Evolutionary conservation across 92 coral and sea anemone genomes (phyloP).

Genomic region (Phymanthus crucifer): DNA sequence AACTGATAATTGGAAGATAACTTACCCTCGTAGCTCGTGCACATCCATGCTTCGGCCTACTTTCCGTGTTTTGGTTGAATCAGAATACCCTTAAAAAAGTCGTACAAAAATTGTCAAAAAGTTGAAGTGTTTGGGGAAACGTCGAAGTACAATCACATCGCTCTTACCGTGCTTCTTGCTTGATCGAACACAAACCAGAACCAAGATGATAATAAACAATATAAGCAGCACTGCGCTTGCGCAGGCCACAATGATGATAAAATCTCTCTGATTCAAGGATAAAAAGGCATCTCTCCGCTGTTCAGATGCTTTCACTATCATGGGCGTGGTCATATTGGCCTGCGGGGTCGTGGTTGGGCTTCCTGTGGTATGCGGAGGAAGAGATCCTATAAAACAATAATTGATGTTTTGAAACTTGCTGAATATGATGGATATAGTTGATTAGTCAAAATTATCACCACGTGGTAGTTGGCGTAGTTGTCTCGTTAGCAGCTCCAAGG

Average conservation of each 20-base stretch:
- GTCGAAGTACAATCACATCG: too few species aligned
- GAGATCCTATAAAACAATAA: constrained; percentile 1
- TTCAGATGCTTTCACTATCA: constrained; percentile 8
- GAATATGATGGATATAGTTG: not conserved
- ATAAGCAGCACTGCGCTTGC: constrained; percentile 38
- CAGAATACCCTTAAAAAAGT: not conserved
- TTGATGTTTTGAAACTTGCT: not conserved
- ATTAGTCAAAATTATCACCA: too few species aligned
- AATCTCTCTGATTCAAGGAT: constrained; percentile 28
- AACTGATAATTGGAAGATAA: not conserved
- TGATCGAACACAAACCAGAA: constrained; percentile 37
- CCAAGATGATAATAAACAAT: constrained; percentile 37
- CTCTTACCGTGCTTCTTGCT: constrained; percentile 41
- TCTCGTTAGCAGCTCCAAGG: too few species aligned
- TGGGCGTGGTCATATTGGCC: constrained; percentile 26
- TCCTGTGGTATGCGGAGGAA: constrained; percentile 40
- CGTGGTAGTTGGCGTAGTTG: too few species aligned
- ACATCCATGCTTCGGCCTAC: constrained; percentile 15
- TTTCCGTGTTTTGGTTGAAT: constrained; percentile 14
- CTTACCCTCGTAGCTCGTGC: constrained; percentile 36
- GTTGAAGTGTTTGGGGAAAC: not conserved
- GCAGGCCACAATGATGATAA: constrained; percentile 48
- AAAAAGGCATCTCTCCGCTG: not conserved
- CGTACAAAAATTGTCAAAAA: not conserved
- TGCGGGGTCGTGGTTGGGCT: constrained; percentile 28